Base-by-base conservation (phyloP, 2,888 invertebrate species). In the Fissipunctia ypsillon region DNA sequence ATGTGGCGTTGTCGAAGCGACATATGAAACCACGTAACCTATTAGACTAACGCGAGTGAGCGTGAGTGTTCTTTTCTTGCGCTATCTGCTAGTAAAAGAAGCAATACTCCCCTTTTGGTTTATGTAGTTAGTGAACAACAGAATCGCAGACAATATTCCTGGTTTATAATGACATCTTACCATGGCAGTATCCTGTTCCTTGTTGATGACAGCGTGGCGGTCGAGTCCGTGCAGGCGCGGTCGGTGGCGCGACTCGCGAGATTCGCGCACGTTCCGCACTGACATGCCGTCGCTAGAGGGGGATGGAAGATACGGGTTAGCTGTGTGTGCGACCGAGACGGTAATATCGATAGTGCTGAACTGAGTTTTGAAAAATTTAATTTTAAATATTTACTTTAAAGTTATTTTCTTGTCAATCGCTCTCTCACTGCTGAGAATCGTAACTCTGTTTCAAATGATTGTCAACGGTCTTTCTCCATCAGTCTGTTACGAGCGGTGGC, bases 121-220 rank as follows among this genome's bases (percentile, higher is more conserved):
- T 14, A n/a, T n/a, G n/a, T n/a, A 31, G 43, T 43, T 43, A 25
- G 41, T 19, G 25, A 10, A 28, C 22, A 63, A 25, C 12, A 22
- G 14, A 19, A 22, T 3, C 3, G 3, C 9, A 16, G 9, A 1
- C 19, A 56, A 56, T 31, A 4, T 56, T 56, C 4, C 19, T 19
- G 19, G 31, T 56, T 56, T 31, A 16, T 54, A 31, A 56, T 9
- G 10, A 19, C 19, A 19, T 19, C 90, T 89, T 67, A 96, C 95
- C 95, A 96, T 94, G 65, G 93, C 93, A 48, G 94, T 92, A 83
- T 96, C 96, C 83, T 94, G 95, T 81, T 96, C 96, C 90, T 93
- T 94, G 87, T 96, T 96, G 90, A 96, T 95, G 89, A 95, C 93
- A 16, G 95, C 94, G 88, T 94, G 91, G 19, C 95, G 89, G 88